phyloP scores from a whole-genome alignment of 53 echinoderm and acorn worm genomes.

The Astropecten irregularis region DNA sequence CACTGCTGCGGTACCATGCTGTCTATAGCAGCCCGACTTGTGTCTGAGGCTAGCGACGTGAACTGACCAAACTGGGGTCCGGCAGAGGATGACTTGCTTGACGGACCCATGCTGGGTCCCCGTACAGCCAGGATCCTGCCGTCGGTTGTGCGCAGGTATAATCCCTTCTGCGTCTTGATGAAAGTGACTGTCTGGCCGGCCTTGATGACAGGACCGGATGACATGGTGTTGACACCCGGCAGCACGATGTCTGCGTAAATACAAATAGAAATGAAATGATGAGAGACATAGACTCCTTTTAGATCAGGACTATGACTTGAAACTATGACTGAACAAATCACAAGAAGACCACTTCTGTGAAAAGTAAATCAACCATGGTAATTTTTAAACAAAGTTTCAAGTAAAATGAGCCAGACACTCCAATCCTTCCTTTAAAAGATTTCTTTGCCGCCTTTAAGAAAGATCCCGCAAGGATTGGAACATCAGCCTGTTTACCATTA shows the following conservation, averaged over 20 bases:
- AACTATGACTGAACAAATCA: no score
- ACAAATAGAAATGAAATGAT: not conserved
- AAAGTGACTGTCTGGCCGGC: constrained; percentile 96
- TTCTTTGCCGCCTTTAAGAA: no score
- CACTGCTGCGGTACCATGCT: not conserved
- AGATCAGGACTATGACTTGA: no score
- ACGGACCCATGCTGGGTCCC: constrained; percentile 45
- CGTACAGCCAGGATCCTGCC: constrained; percentile 92
- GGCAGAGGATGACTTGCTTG: not conserved
- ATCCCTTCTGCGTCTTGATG: constrained; percentile 93
- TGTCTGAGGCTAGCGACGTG: not conserved
- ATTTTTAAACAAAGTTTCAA: no score
- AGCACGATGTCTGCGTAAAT: constrained; percentile 76
- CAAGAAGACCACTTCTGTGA: no score
- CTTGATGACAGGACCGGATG: constrained; percentile 78
- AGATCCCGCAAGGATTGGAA: no score
- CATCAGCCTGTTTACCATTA: no score
- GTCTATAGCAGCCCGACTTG: not conserved
- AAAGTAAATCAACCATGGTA: no score
- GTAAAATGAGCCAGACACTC: no score
- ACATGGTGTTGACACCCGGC: constrained; percentile 73
- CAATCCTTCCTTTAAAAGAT: no score
- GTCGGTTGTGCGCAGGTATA: constrained; percentile 93
- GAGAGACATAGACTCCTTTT: not conserved
- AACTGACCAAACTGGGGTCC: constrained; percentile 22